phyloP scores from a whole-genome alignment of 2,888 invertebrate genomes.

The Luperina testacea region DNA sequence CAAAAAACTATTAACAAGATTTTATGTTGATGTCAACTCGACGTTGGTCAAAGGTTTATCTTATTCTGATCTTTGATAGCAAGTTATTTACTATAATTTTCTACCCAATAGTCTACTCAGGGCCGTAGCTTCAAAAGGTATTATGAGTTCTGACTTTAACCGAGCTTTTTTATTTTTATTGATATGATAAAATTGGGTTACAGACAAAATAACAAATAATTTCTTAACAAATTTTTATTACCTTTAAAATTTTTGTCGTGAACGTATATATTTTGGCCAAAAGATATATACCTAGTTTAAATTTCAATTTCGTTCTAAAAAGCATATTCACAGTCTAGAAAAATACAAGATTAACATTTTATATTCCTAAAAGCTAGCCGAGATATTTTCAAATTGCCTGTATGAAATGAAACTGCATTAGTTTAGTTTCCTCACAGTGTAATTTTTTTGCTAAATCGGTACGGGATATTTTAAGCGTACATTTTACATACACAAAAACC shows the following conservation, averaged over 20 bases:
- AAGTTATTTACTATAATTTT: neutral
- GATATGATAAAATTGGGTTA: conserved; percentile 3
- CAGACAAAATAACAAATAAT: neutral
- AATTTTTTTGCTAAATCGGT: conserved; percentile 24
- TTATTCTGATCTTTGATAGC: neutral
- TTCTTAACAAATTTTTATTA: neutral
- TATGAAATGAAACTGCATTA: conserved; percentile 40
- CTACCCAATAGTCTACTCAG: neutral
- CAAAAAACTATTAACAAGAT: neutral
- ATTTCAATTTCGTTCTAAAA: conserved; percentile 17
- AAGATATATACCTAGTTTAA: neutral
- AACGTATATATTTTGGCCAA: neutral
- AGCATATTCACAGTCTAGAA: neutral
- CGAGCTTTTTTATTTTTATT: conserved; percentile 31
- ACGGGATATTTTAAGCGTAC: conserved; percentile 17
- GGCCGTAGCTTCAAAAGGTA: neutral
- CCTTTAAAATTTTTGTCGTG: neutral
- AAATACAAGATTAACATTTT: conserved; percentile 28
- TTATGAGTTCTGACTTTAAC: conserved; percentile 3
- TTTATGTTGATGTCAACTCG: neutral
- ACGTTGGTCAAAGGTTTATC: neutral
- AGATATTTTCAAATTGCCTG: conserved; percentile 46
- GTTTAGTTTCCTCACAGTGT: conserved; percentile 29
- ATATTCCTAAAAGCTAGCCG: conserved; percentile 25
- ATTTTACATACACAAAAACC: conserved; percentile 42